Base-by-base conservation (phyloP, 2,113 vertebrate genomes). In the Larimichthys polyactis region DNA sequence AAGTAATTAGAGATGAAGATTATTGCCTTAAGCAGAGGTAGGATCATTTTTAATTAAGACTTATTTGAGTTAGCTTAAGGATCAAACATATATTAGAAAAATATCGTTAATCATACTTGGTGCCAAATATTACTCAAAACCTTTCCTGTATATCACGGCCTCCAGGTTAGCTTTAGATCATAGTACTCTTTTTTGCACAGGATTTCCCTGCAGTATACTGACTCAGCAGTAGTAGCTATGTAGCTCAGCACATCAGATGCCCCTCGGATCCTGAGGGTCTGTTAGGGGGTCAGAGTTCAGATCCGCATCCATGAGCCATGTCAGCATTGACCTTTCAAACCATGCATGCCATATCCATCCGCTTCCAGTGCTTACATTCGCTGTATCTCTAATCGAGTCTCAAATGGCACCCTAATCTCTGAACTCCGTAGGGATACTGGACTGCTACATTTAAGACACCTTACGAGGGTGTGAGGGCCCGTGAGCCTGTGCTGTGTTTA, bases 231-330 rank as follows among this genome's bases (percentile, higher is more conserved):
- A 81, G 87, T 86, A 89, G 87, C 77, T 48, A 87, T 78, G 84
- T 90, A 91, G 89, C 86, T 87, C 77, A 81, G 88, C 83, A 78
- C 66, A 85, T 86, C 51, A 67, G 60, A 52, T 74, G 52, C 86
- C 82, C 82, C 78, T 82, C 7, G 49, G 83, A 87, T 67, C 79
- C 87, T 27, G 43, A 78, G 77, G 87, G 88, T 84, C 88, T 46
- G 55, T 32, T 17, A 46, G 82, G 85, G 89, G 89, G 85, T 89
- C 87, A 75, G 49, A 82, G 60, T 78, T 91, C 79, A 92, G 82
- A 90, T 85, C 87, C 83, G 89, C 92, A 89, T 93, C 90, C 92
- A 94, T 92, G 81, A 92, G 88, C 89, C 92, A 93, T 93, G 81
- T 88, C 81, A 91, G 83, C 89, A 88, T 90, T 81, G 84, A 89